Base-by-base conservation (phyloP, 2,797 vertebrate genomes). In the Amniataba percoides region DNA sequence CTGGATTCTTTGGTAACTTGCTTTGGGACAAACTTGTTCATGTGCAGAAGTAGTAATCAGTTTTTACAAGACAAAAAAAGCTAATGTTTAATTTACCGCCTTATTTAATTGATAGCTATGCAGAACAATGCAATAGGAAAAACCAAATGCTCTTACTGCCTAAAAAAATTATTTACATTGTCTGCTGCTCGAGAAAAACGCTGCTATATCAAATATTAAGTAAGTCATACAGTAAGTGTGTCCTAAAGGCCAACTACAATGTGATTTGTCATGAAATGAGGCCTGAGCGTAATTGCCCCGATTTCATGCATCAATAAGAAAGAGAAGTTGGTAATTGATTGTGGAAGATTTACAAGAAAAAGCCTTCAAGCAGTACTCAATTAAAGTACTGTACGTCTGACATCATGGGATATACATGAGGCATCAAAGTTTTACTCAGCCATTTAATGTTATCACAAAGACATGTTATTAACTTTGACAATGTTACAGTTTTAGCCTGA, bases 281-380 rank as follows among this genome's bases (percentile, higher is more conserved):
- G 83, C 60, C 75, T 86, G 77, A 72, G 83, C 80, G 71, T 91
- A 88, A 88, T 80, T 74, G 76, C 78, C 67, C 77, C 5, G 43
- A 86, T 90, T 90, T 90, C 81, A 90, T 79, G 82, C 86, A 85
- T 90, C 80, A 81, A 81, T 79, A 81, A 67, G 66, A 83, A 65
- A 74, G 57, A 83, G 53, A 80, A 63, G 66, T 78, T 69, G 43
- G 68, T 86, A 82, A 88, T 86, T 87, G 80, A 89, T 90, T 82
- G 71, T 60, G 45, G 60, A 82, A 66, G 69, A 84, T 86, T 79
- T 70, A 75, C 59, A 81, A 63, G 81, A 81, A 75, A 76, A 65
- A 74, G 65, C 74, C 87, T 72, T 63, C 13, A 11, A 85, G 85
- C 72, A 52, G 59, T 66, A 69, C 42, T 62, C 39, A 62, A 21